Evolutionary conservation across 2,797 vertebrate genomes (phyloP), one percentile per base, ranked within the genome.

Genomic region (Salarias fasciatus): DNA sequence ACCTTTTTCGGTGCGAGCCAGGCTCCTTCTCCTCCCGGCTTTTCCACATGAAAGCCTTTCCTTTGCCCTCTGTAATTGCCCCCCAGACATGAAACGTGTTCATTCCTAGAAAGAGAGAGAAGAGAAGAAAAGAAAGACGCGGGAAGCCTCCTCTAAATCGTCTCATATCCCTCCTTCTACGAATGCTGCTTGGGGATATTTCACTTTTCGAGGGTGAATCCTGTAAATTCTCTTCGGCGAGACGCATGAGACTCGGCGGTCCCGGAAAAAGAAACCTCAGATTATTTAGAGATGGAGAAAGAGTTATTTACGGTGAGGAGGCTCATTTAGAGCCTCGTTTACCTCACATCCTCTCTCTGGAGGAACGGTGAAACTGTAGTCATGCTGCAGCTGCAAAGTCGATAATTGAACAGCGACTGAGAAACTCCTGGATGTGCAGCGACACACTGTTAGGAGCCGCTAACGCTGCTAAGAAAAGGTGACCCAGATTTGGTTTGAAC

Each of bases 41-140:
- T 72, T 75, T 65, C 66, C 53, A 53, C 38, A 76, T 75, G 63
- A 80, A 81, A 70, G 73, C 48, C 53, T 44, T 36, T 36, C 42
- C 3, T 24, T 11, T 46, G 9, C 31, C 56, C 52, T 79, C 73
- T 82, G 52, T 64, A 58, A 51, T 58, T 50, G 52, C 72, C 72
- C 29, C 47, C 44, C 8, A 65, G 74, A 68, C 53, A 57, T 42
- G 15, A 78, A 74, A 70, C 33, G 6, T 13, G 43, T 63, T 69
- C 49, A 62, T 69, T 77, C 51, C 53, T 65, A 37, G 28, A 60
- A 69, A 73, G 68, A 63, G 74, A 35, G 18, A 24, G 18, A 24
- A 18, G 18, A 24, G 18, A 24, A 24, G 18, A 24, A n/a, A n/a
- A n/a, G n/a, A n/a, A n/a, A n/a, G n/a, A n/a, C n/a, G n/a, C n/a